Conservation (phyloP, 2,113 vertebrate genomes). For the Tragelaphus buxtoni region DNA sequence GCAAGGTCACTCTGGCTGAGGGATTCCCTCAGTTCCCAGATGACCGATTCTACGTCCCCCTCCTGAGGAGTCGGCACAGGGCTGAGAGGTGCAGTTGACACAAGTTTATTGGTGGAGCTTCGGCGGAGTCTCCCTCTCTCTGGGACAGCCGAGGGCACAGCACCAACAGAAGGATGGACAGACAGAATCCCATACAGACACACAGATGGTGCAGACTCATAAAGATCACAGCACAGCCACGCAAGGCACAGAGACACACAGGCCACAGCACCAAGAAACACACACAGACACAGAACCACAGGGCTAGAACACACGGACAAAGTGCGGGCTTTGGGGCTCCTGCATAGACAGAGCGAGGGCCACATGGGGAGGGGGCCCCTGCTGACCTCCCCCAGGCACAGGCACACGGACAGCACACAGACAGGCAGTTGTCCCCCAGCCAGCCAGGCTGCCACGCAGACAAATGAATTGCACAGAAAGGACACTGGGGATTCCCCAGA, state of each 20-base stretch:
- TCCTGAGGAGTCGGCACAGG: not conserved
- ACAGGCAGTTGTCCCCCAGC: slow-evolving; percentile 43
- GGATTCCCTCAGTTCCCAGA: not conserved
- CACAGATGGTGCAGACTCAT: slow-evolving; percentile 11
- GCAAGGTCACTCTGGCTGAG: not conserved
- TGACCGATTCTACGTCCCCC: not conserved
- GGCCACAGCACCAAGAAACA: slow-evolving; percentile 66
- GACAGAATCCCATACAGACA: slow-evolving; percentile 22
- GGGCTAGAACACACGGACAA: slow-evolving; percentile 20
- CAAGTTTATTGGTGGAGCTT: slow-evolving; percentile 67
- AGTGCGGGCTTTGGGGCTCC: slow-evolving; percentile 62
- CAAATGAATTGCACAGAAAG: not conserved
- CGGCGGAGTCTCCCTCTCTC: slow-evolving; percentile 11
- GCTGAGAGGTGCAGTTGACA: not conserved
- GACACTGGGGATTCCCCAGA: not conserved
- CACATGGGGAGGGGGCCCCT: slow-evolving; percentile 37
- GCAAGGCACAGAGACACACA: slow-evolving; percentile 52
- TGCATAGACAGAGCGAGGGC: slow-evolving; percentile 68
- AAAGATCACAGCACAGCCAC: slow-evolving; percentile 52
- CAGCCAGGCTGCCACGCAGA: slow-evolving; percentile 22
- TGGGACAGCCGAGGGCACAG: slow-evolving; percentile 59
- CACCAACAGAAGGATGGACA: slow-evolving; percentile 64
- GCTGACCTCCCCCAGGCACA: slow-evolving; percentile 53
- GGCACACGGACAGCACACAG: slow-evolving; percentile 56
- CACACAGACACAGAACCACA: slow-evolving; percentile 46